These are phyloP conservation scores for Orycteropus afer DNA, from an alignment of 2,113 vertebrate species.

Conservation along the genomic window DNA sequence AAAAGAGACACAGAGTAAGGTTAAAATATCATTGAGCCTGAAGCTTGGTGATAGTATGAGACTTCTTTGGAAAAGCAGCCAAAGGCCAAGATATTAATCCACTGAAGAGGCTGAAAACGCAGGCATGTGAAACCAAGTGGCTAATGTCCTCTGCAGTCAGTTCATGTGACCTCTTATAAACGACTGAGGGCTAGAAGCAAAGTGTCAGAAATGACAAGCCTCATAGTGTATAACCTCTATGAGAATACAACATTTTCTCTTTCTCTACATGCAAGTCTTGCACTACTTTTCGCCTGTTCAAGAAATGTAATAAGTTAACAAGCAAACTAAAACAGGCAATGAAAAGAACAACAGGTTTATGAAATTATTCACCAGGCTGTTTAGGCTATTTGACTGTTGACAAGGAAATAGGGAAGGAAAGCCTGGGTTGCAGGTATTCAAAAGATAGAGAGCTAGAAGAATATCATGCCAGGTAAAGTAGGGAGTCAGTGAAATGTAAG, in stretches of 20 bases:
- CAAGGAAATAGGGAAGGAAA: neutral
- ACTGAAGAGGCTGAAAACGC: neutral
- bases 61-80: constrained; percentile 21
- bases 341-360: neutral
- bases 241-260: neutral
- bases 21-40: neutral
- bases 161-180: neutral
- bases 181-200: neutral
- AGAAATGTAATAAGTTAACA: neutral
- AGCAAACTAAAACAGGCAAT: neutral
- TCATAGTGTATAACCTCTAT: fast-evolving
- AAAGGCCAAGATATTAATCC: constrained; percentile 47
- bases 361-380: neutral
- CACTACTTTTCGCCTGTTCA: neutral
- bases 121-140: neutral
- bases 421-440: neutral
- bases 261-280: neutral
- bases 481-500: no score
- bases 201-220: neutral
- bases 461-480: no score
- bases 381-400: neutral
- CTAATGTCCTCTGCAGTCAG: neutral
- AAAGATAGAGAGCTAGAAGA: neutral
- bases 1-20: constrained; percentile 17
- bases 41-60: constrained; percentile 55